phyloP scores from a whole-genome alignment of 2,888 invertebrate species.

The Drosophila kanekoi region DNA sequence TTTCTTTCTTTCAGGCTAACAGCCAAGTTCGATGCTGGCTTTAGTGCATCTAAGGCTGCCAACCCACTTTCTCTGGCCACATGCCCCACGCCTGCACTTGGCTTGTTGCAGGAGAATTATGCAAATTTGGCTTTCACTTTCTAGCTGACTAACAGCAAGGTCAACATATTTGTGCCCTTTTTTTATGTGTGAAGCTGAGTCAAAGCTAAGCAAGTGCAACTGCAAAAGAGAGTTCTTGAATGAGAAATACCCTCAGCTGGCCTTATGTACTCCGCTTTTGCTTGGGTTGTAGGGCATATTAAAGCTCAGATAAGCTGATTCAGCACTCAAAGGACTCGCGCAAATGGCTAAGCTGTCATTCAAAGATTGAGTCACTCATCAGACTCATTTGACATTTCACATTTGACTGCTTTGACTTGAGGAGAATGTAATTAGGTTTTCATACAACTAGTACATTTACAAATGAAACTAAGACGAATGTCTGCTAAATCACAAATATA shows the following conservation, averaged over 20 bases:
- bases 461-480: not conserved
- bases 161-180: constrained; percentile 62
- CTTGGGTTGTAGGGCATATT: constrained; percentile 10
- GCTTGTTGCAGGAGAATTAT: constrained; percentile 62
- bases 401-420: not conserved
- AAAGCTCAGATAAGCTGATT: constrained; percentile 14
- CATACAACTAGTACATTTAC: constrained; percentile 4
- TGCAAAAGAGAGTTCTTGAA: not conserved
- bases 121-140: constrained; percentile 73
- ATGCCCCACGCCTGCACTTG: constrained; percentile 7
- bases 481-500: too few relatives aligned
- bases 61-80: not conserved
- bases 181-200: constrained; percentile 14
- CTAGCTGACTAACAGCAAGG: constrained; percentile 61
- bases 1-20: constrained; percentile 29
- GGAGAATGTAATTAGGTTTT: constrained; percentile 49
- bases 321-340: constrained; percentile 61
- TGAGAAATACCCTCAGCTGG: not conserved
- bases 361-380: constrained; percentile 52
- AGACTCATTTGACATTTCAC: constrained; percentile 37
- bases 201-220: constrained; percentile 6
- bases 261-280: not conserved
- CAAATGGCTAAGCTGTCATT: constrained; percentile 40
- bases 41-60: constrained; percentile 40
- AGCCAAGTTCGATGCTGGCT: constrained; percentile 55